These are phyloP conservation scores for Hypena proboscidalis DNA, from an alignment of 2,888 invertebrate genomes.

Conservation along the genomic window DNA sequence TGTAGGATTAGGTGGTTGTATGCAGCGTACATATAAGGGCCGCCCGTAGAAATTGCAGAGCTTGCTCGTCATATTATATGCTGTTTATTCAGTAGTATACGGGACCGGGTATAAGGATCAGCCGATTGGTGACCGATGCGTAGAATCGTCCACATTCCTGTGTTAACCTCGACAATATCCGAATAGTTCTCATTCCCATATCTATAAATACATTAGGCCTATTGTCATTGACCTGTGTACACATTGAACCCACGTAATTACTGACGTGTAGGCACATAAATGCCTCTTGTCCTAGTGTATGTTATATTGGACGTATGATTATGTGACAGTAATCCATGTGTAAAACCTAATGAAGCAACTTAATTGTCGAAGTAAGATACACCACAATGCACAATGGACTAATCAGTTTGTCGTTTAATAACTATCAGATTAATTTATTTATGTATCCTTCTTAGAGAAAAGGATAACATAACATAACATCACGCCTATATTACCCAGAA, in stretches of 20 bases:
- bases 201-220: conserved; percentile 22
- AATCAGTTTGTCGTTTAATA: neutral
- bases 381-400: neutral
- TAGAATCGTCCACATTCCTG: conserved; percentile 63
- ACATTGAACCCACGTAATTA: neutral
- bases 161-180: conserved; percentile 64
- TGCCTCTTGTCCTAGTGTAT: neutral
- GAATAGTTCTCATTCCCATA: conserved; percentile 68
- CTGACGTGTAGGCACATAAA: neutral
- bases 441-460: no score
- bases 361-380: conserved; percentile 7
- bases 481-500: no score
- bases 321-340: conserved; percentile 15
- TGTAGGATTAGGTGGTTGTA: neutral
- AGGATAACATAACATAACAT: no score
- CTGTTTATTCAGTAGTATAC: conserved; percentile 11
- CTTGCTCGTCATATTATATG: neutral
- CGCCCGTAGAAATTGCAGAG: neutral
- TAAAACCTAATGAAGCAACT: conserved; percentile 15
- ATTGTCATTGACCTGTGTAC: neutral
- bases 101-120: conserved; percentile 10
- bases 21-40: neutral
- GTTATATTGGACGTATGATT: conserved; percentile 1
- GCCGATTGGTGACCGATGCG: conserved; percentile 66
- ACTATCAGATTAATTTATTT: no score